Percentiles rank a stretch among this genome's conserved stretches.
phyloP scores from a whole-genome alignment of 2,797 vertebrate species.

The Chaetophractus vellerosus region DNA sequence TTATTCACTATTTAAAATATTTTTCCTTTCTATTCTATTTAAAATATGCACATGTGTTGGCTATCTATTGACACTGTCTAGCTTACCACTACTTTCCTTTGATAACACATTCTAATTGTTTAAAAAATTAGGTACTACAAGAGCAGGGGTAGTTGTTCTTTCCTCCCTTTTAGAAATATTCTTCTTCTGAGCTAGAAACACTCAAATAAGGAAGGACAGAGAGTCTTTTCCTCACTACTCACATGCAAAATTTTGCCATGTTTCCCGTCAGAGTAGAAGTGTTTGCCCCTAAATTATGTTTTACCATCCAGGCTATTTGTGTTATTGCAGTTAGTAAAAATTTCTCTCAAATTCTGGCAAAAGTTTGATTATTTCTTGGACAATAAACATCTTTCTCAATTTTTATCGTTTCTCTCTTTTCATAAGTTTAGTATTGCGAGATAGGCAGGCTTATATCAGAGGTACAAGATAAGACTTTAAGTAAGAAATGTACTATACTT shows the following conservation, averaged over 20 bases:
- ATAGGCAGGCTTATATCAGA: background rate
- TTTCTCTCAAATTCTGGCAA: background rate
- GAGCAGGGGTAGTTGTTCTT: background rate
- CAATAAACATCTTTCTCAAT: background rate
- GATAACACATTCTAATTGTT: background rate
- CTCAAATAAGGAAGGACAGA: background rate
- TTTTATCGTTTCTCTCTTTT: background rate
- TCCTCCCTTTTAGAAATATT: background rate
- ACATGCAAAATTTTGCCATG: background rate
- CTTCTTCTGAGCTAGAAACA: background rate
- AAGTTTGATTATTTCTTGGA: background rate
- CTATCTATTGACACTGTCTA: background rate
- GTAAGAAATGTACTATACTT: background rate
- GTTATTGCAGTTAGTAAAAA: background rate
- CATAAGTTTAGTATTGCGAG: background rate
- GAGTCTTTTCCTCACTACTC: background rate
- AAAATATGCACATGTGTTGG: background rate
- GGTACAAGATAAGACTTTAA: background rate
- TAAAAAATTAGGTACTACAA: background rate
- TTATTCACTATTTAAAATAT: background rate
- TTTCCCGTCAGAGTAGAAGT: background rate
- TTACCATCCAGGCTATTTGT: background rate
- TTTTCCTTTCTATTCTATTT: background rate
- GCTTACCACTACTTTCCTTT: background rate
- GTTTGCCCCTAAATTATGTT: background rate